These are phyloP conservation scores for Dendroctonus ponderosae DNA, from an alignment of 1,140 invertebrate species.

Conservation along the genomic window DNA sequence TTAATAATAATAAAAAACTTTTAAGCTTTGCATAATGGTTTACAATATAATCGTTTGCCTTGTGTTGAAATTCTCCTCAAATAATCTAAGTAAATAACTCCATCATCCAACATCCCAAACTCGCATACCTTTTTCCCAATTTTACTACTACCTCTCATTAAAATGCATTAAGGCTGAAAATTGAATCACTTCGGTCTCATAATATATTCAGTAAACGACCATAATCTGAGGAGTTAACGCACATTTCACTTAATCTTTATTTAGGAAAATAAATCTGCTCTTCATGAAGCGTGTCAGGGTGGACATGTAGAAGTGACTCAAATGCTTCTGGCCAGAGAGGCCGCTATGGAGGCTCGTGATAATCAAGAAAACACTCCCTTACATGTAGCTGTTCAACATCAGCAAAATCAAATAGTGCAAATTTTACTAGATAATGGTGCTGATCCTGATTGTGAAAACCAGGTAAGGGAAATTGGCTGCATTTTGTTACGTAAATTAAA, in stretches of 20 bases:
- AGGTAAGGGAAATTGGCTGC: constrained; percentile 45
- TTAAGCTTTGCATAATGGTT: too few species aligned
- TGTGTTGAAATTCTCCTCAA: too few species aligned
- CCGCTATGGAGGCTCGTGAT: constrained; percentile 63
- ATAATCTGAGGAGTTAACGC: neutral
- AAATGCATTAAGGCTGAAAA: too few species aligned
- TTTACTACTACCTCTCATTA: too few species aligned
- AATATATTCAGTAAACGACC: too few species aligned
- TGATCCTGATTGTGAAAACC: constrained; percentile 59
- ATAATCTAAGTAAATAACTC: too few species aligned
- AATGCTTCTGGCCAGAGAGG: constrained; percentile 61
- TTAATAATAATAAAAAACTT: too few species aligned
- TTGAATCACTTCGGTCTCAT: too few species aligned
- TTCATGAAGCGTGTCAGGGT: constrained; percentile 72
- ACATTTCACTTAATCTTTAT: constrained; percentile 24
- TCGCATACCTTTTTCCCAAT: too few species aligned
- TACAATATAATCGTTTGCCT: too few species aligned
- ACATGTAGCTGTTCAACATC: constrained; percentile 77
- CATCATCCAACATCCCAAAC: too few species aligned
- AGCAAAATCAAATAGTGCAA: constrained; percentile 71
- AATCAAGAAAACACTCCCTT: constrained; percentile 75
- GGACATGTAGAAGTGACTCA: constrained; percentile 69
- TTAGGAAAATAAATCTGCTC: constrained; percentile 64
- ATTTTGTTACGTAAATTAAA: neutral
- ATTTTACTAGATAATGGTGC: constrained; percentile 63